Conservation (phyloP, 2,888 invertebrate species). For the Tromatobia lineatoria region DNA sequence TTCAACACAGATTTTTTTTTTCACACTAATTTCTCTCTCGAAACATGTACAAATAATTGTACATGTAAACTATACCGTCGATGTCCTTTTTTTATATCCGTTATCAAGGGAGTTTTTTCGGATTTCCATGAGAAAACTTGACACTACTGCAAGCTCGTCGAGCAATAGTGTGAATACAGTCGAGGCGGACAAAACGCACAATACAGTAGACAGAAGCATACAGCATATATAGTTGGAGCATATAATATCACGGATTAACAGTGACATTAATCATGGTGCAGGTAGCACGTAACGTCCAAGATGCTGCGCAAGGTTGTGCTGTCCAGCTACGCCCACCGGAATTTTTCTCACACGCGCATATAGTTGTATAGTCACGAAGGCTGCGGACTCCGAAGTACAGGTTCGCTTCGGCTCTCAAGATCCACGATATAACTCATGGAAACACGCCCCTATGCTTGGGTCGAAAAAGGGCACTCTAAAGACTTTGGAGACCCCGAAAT, state of each 20-base stretch:
- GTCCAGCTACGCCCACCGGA: conserved; percentile 63
- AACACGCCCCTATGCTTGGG: conserved; percentile 36
- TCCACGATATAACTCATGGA: conserved; percentile 58
- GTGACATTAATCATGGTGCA: conserved; percentile 81
- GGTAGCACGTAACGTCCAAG: conserved; percentile 73
- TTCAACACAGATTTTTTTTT: too few species aligned
- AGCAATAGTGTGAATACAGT: neutral
- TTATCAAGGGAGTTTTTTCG: too few species aligned
- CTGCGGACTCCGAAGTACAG: conserved; percentile 25
- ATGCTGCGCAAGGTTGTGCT: conserved; percentile 65
- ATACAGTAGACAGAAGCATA: neutral
- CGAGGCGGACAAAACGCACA: neutral
- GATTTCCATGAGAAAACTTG: too few species aligned
- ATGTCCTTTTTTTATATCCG: too few species aligned
- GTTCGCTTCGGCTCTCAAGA: conserved; percentile 50
- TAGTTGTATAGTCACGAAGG: conserved; percentile 34
- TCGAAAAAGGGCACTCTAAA: conserved; percentile 30
- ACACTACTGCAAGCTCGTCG: neutral
- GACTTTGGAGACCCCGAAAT: conserved; percentile 32
- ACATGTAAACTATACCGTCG: too few species aligned
- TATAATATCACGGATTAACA: conserved; percentile 66
- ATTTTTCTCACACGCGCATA: conserved; percentile 64
- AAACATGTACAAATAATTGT: too few species aligned
- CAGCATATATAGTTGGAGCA: conserved; percentile 7
- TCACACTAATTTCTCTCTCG: too few species aligned